These are phyloP conservation scores for Eupleurogrammus muticus DNA, from an alignment of 2,797 vertebrate species.

Conservation along the genomic window DNA sequence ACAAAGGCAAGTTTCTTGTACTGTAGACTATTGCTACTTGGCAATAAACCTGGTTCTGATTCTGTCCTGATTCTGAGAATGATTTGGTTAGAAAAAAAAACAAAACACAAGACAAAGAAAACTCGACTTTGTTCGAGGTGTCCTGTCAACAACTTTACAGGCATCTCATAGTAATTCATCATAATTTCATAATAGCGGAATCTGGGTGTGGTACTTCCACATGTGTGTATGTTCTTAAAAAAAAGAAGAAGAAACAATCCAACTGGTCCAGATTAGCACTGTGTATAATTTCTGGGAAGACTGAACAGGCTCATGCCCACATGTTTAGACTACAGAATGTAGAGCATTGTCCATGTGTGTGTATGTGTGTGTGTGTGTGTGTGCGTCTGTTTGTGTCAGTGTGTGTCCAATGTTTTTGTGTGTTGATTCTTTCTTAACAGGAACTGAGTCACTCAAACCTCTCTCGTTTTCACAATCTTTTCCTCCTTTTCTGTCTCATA, in stretches of 20 bases:
- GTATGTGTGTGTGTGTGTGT: conserved; percentile 15
- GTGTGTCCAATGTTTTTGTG: neutral
- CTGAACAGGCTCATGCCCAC: conserved; percentile 27
- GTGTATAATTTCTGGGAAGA: conserved; percentile 40
- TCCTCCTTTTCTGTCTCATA: conserved; percentile 8
- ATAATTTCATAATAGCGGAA: neutral
- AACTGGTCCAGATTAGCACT: conserved; percentile 41
- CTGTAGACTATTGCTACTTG: too few species aligned
- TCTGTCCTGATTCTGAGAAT: too few species aligned
- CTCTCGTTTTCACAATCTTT: conserved; percentile 11
- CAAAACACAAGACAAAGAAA: too few species aligned
- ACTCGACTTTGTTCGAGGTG: too few species aligned
- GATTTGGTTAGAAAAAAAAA: too few species aligned
- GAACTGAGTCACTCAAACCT: conserved; percentile 40
- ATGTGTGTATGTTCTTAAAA: neutral
- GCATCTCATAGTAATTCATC: neutral
- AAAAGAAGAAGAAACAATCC: conserved; percentile 20
- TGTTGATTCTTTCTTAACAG: conserved; percentile 28
- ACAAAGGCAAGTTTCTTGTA: too few species aligned
- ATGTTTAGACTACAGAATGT: conserved; percentile 50
- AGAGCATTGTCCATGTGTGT: conserved; percentile 30
- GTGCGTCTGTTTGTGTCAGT: conserved; percentile 27
- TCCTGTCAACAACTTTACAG: too few species aligned
- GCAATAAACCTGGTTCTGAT: too few species aligned
- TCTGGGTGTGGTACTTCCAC: conserved; percentile 10